Percentiles rank a stretch among this genome's conserved stretches.
Conservation (phyloP, 2,113 vertebrate species). For the Diadophis punctatus region DNA sequence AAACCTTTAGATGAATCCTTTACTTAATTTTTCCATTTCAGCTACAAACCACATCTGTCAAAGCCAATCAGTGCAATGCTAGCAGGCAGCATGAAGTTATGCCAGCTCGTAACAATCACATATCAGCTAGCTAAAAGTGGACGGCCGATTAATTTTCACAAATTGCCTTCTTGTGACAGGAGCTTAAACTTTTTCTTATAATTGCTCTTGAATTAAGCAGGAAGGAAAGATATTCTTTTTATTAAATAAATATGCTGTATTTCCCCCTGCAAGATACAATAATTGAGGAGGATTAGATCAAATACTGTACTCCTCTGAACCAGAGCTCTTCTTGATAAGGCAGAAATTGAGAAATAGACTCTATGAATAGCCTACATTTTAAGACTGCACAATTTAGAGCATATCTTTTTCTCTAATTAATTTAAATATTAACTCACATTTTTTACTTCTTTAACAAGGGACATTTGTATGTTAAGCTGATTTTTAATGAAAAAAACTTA, state of each 20-base stretch:
- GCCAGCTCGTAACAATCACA: constrained; percentile 16
- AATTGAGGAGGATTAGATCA: constrained; percentile 37
- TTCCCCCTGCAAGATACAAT: constrained; percentile 17
- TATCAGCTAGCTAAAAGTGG: constrained; percentile 21
- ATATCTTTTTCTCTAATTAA: neutral
- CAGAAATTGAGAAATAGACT: neutral
- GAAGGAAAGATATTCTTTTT: constrained; percentile 44
- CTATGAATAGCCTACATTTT: neutral
- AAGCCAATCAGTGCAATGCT: constrained; percentile 39
- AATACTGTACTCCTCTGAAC: neutral
- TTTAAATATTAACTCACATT: neutral
- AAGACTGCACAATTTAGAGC: neutral
- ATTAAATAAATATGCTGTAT: constrained; percentile 50
- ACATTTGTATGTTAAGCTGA: neutral
- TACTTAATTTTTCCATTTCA: constrained; percentile 48
- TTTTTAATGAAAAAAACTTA: neutral
- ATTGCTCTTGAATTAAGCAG: constrained; percentile 45
- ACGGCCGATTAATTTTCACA: constrained; percentile 48
- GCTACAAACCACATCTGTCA: constrained; percentile 40
- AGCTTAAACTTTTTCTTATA: constrained; percentile 50
- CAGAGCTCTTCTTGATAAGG: neutral
- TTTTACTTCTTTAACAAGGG: neutral
- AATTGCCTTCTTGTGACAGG: constrained; percentile 42
- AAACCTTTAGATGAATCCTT: constrained; percentile 12
- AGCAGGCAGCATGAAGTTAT: constrained; percentile 13